Evolutionary conservation across 1,140 invertebrate genomes (phyloP).

Genomic region (Microvelia longipes): DNA sequence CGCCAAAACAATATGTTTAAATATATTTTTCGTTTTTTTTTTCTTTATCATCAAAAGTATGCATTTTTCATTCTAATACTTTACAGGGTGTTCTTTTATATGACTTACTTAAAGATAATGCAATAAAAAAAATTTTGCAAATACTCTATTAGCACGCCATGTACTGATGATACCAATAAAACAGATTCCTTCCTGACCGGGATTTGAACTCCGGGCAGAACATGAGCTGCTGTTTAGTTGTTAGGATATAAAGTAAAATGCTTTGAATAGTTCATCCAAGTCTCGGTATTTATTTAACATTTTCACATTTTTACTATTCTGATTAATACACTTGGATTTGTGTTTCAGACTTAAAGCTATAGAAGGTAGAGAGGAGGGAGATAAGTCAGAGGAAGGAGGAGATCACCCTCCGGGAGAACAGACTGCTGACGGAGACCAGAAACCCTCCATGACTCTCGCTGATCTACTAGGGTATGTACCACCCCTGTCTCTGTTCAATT

Average conservation of each 20-base stretch:
- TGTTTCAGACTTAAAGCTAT: constrained; percentile 11
- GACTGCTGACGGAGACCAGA: constrained; percentile 33
- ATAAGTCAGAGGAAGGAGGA: constrained; percentile 36
- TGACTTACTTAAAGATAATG: too few relatives aligned
- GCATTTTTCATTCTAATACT: too few relatives aligned
- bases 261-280: neutral
- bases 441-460: constrained; percentile 42
- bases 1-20: too few relatives aligned
- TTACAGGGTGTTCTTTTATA: too few relatives aligned
- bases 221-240: neutral
- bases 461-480: constrained; percentile 50
- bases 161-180: too few relatives aligned
- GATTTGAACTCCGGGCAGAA: neutral
- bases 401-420: constrained; percentile 34
- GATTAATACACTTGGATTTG: neutral
- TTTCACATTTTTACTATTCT: neutral
- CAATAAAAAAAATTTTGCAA: too few relatives aligned
- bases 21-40: too few relatives aligned
- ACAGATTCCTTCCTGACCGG: too few relatives aligned
- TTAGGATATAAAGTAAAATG: too few relatives aligned
- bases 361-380: constrained; percentile 39
- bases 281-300: neutral
- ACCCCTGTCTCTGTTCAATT: neutral
- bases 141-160: too few relatives aligned
- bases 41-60: too few relatives aligned